These are phyloP conservation scores for Syngnathoides biaculeatus DNA, from an alignment of 2,113 vertebrate species.

Conservation along the genomic window DNA sequence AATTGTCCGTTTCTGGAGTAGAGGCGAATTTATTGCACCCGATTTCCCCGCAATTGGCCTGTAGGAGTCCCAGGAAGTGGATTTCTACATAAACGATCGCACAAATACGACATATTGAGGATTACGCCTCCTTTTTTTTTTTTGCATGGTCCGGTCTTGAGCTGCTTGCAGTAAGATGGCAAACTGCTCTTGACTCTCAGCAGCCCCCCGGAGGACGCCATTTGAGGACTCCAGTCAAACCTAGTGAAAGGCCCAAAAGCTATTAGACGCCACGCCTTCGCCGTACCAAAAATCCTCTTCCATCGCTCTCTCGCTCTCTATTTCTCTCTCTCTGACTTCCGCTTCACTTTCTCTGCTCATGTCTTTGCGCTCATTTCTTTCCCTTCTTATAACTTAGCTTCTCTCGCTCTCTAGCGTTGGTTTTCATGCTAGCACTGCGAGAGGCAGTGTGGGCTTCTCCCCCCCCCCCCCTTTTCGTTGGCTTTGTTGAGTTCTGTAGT, in stretches of 20 bases:
- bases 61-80: conserved; percentile 15
- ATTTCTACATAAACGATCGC: conserved; percentile 2
- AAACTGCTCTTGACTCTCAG: conserved; percentile 44
- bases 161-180: conserved; percentile 24
- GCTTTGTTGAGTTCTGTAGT: conserved; percentile 52
- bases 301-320: conserved; percentile 17
- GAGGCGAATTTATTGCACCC: conserved; percentile 21
- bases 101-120: conserved; percentile 17
- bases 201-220: conserved; percentile 52
- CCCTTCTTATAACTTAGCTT: conserved; percentile 17
- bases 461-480: conserved; percentile 25
- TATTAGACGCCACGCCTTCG: conserved; percentile 63
- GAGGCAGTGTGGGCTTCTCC: conserved; percentile 57
- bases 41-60: conserved; percentile 10
- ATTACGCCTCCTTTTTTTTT: conserved; percentile 19
- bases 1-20: conserved; percentile 19
- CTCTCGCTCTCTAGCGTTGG: conserved; percentile 52
- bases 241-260: conserved; percentile 28
- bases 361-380: conserved; percentile 32
- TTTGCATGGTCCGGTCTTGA: conserved; percentile 5
- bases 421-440: conserved; percentile 58
- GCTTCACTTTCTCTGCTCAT: conserved; percentile 34
- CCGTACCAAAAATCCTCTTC: conserved; percentile 60
- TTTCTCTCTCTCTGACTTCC: conserved; percentile 26
- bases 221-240: conserved; percentile 18